A percentile compares a stretch with the other conserved stretches of the same genome.
Evolutionary conservation across 2,888 invertebrate genomes (phyloP).

Genomic region (Mesodorylaimus sp.): DNA sequence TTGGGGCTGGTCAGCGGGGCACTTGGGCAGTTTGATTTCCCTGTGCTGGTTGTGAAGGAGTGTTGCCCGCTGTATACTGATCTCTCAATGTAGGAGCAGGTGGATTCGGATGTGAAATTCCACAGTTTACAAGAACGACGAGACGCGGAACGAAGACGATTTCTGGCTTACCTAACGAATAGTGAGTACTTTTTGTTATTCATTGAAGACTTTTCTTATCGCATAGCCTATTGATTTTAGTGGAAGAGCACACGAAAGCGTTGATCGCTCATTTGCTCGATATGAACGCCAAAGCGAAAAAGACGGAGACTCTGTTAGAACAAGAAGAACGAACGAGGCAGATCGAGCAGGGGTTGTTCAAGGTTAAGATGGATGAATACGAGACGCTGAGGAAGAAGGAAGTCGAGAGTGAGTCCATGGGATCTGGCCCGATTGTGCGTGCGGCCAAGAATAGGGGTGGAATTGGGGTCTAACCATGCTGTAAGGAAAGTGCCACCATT

Average conservation of each 20-base stretch:
- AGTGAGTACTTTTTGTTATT: too few relatives aligned
- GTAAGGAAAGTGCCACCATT: too few relatives aligned
- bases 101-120: neutral
- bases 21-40: too few relatives aligned
- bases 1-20: neutral
- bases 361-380: slow-evolving; percentile 28
- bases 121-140: neutral
- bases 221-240: neutral
- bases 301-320: neutral
- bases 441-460: neutral
- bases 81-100: neutral
- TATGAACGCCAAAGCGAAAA: neutral
- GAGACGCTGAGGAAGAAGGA: slow-evolving; percentile 28
- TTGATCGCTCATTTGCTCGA: neutral
- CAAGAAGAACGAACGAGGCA: slow-evolving; percentile 16
- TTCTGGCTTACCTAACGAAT: neutral
- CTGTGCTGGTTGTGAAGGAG: too few relatives aligned
- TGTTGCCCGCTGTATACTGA: too few relatives aligned
- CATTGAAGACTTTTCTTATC: too few relatives aligned
- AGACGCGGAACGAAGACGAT: neutral
- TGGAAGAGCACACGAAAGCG: neutral
- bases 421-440: neutral
- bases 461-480: too few relatives aligned
- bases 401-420: slow-evolving; percentile 23
- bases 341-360: slow-evolving; percentile 26